Evolutionary conservation across 2,888 invertebrate genomes (phyloP).

Genomic region (Phasia obesa): DNA sequence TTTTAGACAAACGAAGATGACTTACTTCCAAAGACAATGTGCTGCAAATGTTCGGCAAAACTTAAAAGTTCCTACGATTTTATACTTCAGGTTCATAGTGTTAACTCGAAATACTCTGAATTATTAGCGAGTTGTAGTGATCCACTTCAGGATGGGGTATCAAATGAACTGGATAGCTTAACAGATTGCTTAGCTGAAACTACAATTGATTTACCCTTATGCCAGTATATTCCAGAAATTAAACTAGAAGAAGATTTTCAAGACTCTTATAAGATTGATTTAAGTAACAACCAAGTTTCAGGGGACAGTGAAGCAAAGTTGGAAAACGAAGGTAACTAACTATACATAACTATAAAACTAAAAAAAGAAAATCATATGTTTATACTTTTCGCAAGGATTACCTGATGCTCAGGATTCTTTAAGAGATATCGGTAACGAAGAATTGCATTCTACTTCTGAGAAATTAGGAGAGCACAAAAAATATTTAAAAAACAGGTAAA

Average conservation of each 20-base stretch:
- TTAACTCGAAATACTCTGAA: conserved; percentile 69
- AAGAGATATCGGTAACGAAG: not conserved
- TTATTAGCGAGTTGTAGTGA: conserved; percentile 37
- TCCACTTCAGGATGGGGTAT: conserved; percentile 18
- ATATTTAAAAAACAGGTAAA: conserved; percentile 10
- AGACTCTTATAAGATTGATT: conserved; percentile 26
- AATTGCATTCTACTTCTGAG: not conserved
- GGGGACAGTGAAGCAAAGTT: conserved; percentile 11
- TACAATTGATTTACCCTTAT: conserved; percentile 76
- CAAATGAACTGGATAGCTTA: conserved; percentile 26
- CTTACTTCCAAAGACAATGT: conserved; percentile 75
- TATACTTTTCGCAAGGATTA: not conserved
- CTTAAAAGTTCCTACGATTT: conserved; percentile 76
- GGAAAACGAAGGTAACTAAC: conserved; percentile 44
- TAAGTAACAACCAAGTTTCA: conserved; percentile 7
- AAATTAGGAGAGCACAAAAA: not conserved
- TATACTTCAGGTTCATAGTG: conserved; percentile 74
- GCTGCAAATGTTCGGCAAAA: conserved; percentile 73
- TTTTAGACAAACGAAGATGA: conserved; percentile 47
- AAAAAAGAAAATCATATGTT: not conserved
- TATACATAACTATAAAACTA: not conserved
- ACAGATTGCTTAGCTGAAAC: conserved; percentile 76
- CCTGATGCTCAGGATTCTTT: conserved; percentile 6
- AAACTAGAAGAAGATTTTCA: conserved; percentile 71
- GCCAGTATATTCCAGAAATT: conserved; percentile 69